Conservation (phyloP, 2,113 vertebrate genomes). For the Lates calcarifer region DNA sequence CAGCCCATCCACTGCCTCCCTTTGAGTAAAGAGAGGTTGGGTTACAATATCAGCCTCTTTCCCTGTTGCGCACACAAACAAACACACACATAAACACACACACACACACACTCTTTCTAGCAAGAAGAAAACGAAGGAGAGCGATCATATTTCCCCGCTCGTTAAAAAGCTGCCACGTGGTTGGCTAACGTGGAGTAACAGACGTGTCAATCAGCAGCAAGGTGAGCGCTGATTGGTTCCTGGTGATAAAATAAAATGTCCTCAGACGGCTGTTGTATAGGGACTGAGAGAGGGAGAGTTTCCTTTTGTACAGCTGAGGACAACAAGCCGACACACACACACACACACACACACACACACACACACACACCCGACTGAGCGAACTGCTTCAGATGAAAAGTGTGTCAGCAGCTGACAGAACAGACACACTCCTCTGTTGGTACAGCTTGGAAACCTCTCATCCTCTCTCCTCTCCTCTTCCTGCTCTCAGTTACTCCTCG, state of each 20-base stretch:
- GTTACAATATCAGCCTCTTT: constrained; percentile 9
- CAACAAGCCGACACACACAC: constrained; percentile 7
- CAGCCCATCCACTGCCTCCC: not conserved
- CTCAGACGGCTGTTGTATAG: not conserved
- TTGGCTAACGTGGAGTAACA: not conserved
- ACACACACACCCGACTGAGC: constrained; percentile 18
- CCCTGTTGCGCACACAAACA: not conserved
- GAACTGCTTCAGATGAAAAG: constrained; percentile 24
- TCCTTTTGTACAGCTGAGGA: constrained; percentile 34
- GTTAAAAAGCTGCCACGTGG: not conserved
- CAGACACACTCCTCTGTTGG: constrained; percentile 20
- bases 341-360: constrained; percentile 3
- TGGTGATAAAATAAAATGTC: not conserved
- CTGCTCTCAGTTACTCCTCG: not conserved
- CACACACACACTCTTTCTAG: not conserved
- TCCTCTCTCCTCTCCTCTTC: not conserved
- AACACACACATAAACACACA: not conserved
- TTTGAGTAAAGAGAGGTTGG: not conserved
- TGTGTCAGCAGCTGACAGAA: constrained; percentile 46
- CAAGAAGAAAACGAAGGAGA: too few species aligned
- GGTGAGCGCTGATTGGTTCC: constrained; percentile 11
- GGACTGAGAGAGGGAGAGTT: constrained; percentile 4
- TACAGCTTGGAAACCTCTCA: constrained; percentile 24
- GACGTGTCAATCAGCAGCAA: not conserved
- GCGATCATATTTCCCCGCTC: not conserved